Conservation (phyloP, 2,113 vertebrate genomes). For the Dipodomys stephensi region DNA sequence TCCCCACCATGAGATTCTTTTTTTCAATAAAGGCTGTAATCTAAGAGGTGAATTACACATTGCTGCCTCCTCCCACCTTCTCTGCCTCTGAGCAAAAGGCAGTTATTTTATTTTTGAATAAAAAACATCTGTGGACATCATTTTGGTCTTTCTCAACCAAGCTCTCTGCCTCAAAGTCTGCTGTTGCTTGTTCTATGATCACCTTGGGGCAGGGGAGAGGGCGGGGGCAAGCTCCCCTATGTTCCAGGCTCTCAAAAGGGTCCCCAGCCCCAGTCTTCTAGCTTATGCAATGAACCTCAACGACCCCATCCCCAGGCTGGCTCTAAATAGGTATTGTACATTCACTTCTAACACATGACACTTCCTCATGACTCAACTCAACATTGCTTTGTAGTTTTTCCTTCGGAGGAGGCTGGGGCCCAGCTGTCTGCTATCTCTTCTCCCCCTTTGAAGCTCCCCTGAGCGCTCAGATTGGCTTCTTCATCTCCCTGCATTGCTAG, state of each 20-base stretch:
- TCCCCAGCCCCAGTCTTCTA: background rate
- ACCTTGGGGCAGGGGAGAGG: background rate
- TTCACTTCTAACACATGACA: background rate
- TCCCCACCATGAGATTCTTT: background rate
- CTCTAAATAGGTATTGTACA: background rate
- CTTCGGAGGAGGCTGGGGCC: background rate
- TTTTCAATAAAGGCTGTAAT: background rate
- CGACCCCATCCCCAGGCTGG: background rate
- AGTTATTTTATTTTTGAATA: conserved; percentile 5
- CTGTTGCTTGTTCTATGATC: background rate
- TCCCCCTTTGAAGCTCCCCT: background rate
- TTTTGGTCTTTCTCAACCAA: background rate
- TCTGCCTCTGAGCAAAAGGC: background rate
- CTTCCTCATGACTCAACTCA: background rate
- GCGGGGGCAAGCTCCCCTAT: accelerated
- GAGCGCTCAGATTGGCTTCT: background rate
- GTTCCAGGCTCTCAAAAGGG: background rate
- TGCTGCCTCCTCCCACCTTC: no score
- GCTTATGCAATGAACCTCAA: background rate
- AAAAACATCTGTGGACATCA: background rate
- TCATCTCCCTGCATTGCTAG: background rate
- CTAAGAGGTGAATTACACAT: background rate
- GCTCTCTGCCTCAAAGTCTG: background rate
- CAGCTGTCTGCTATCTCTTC: background rate
- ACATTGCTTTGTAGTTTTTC: conserved; percentile 22